Conservation (phyloP, 1,140 invertebrate genomes). For the Drosophila nebulosa region DNA sequence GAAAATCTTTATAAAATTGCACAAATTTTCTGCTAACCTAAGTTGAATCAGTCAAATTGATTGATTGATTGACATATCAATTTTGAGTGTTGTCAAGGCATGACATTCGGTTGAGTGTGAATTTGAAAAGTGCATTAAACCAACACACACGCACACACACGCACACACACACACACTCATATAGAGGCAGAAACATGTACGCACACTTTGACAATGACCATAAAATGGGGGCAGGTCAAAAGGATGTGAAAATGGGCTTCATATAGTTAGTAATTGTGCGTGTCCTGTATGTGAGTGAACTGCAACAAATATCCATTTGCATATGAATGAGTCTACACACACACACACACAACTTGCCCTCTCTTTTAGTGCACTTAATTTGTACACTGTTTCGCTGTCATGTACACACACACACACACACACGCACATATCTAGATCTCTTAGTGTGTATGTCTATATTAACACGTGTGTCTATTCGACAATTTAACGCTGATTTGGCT, state of each 20-base stretch:
- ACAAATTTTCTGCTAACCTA: neutral
- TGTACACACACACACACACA: slow-evolving; percentile 10
- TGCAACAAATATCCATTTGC: slow-evolving; percentile 22
- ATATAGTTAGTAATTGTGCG: slow-evolving; percentile 37
- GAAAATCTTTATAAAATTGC: neutral
- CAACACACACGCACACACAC: neutral
- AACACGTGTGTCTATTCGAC: slow-evolving; percentile 22
- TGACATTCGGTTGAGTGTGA: slow-evolving; percentile 43
- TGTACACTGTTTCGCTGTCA: slow-evolving; percentile 39
- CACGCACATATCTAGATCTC: neutral
- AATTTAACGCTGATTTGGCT: slow-evolving; percentile 39
- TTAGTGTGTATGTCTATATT: neutral
- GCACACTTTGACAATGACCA: neutral
- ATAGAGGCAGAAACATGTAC: neutral
- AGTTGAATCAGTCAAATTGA: neutral
- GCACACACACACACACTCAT: neutral
- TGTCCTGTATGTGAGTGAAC: slow-evolving; percentile 10
- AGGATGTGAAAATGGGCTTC: slow-evolving; percentile 12
- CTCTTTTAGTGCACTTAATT: slow-evolving; percentile 28
- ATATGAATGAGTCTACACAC: slow-evolving; percentile 18
- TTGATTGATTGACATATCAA: slow-evolving; percentile 64
- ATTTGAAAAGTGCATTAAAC: slow-evolving; percentile 50
- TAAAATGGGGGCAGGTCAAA: slow-evolving; percentile 1
- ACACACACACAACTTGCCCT: neutral
- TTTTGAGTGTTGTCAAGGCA: slow-evolving; percentile 24